Evolutionary conservation across 2,888 invertebrate genomes (phyloP).

Genomic region (Criorhina ranunculi): DNA sequence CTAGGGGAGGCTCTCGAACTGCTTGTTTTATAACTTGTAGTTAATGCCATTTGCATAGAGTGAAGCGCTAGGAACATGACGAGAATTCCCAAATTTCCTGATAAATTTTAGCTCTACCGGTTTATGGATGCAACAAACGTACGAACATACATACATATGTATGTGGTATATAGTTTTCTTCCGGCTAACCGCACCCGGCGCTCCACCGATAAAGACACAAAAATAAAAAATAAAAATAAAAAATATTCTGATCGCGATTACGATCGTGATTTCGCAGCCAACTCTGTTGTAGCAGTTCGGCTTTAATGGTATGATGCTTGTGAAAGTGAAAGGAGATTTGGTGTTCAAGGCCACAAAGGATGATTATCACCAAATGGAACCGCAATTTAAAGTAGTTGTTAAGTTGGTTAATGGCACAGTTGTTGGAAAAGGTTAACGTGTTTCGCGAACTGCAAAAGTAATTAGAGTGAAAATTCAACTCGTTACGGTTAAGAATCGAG

Average conservation of each 20-base stretch:
- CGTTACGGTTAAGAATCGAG: not conserved
- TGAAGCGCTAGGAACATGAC: not conserved
- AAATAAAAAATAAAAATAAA: not conserved
- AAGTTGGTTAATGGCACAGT: not conserved
- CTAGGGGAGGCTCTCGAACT: not conserved
- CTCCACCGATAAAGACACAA: not conserved
- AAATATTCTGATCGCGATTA: not conserved
- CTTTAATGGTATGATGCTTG: not conserved
- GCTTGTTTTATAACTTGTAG: not conserved
- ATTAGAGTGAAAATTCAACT: not conserved
- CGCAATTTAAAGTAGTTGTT: constrained; percentile 1
- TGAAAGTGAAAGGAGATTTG: constrained; percentile 19
- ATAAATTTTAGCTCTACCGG: not conserved
- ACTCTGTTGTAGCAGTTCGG: not conserved
- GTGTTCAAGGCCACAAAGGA: constrained; percentile 24
- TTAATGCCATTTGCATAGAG: not conserved
- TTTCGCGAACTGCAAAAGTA: not conserved
- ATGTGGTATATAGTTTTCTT: too few species aligned
- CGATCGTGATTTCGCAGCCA: not conserved
- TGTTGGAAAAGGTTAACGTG: constrained; percentile 11
- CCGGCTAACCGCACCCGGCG: not conserved
- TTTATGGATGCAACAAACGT: not conserved
- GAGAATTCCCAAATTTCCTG: constrained; percentile 3
- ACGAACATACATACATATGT: not conserved
- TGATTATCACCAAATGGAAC: constrained; percentile 15